A percentile compares a stretch with the other conserved stretches of the same genome.
Evolutionary conservation across 1,140 invertebrate species (phyloP).

Genomic region (Aphaenogaster floridana): DNA sequence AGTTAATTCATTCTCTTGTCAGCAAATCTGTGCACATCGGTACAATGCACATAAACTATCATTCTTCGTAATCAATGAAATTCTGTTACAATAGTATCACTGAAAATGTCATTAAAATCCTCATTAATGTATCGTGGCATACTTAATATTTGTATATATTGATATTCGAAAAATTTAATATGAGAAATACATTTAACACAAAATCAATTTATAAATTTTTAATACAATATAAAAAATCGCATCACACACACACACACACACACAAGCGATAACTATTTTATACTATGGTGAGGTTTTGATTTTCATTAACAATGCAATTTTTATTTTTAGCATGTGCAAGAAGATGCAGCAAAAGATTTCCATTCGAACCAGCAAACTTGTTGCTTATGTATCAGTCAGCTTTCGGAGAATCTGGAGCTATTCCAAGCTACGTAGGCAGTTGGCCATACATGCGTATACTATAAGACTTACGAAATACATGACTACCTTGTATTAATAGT

Average conservation of each 20-base stretch:
- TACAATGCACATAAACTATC: neutral
- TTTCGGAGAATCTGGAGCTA: slow-evolving; percentile 73
- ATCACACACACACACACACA: neutral
- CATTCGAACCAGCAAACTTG: slow-evolving; percentile 74
- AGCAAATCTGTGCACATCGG: neutral
- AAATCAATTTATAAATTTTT: slow-evolving; percentile 3
- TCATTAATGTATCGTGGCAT: neutral
- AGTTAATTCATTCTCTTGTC: slow-evolving; percentile 1
- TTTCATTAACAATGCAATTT: neutral
- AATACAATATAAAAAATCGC: neutral
- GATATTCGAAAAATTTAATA: neutral
- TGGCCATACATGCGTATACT: slow-evolving; percentile 10
- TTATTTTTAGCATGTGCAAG: slow-evolving; percentile 1
- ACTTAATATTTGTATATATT: neutral
- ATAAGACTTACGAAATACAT: neutral
- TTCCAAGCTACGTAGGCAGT: slow-evolving; percentile 71
- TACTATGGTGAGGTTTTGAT: neutral
- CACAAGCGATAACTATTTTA: neutral
- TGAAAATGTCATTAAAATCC: neutral
- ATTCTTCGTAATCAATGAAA: slow-evolving; percentile 18
- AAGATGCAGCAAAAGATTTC: neutral
- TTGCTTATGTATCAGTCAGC: slow-evolving; percentile 76
- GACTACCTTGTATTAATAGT: neutral
- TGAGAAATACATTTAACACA: neutral
- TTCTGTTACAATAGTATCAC: neutral